Percentiles rank a stretch among this genome's conserved stretches.
Evolutionary conservation across 1,140 invertebrate species (phyloP).

Genomic region (Spodoptera frugiperda): DNA sequence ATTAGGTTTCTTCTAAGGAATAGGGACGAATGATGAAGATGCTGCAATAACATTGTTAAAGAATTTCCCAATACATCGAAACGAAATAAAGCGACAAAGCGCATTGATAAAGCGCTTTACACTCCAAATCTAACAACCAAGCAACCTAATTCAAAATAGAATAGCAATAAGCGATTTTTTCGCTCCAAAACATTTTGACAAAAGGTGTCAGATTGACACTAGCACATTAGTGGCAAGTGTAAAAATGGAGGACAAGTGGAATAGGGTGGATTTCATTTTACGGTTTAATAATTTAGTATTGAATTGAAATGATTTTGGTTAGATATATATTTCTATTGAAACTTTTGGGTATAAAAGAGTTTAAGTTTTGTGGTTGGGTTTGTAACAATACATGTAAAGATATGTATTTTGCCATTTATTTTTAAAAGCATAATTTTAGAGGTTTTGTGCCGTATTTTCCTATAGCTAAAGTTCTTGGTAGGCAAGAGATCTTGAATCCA

Average conservation of each 20-base stretch:
- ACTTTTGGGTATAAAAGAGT: not conserved
- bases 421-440: too few species aligned
- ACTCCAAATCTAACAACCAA: constrained; percentile 1
- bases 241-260: constrained; percentile 62
- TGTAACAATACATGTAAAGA: not conserved
- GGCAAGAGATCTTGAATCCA: too few species aligned
- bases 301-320: constrained; percentile 21
- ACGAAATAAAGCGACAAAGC: constrained; percentile 51
- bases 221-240: constrained; percentile 68
- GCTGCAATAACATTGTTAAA: too few species aligned
- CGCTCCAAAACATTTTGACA: constrained; percentile 69
- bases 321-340: constrained; percentile 19
- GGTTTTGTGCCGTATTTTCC: too few species aligned
- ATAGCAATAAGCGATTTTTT: constrained; percentile 69
- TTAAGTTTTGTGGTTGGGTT: not conserved
- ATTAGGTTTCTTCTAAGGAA: too few species aligned
- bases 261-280: constrained; percentile 52
- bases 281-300: constrained; percentile 44
- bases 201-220: constrained; percentile 73
- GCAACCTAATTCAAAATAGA: constrained; percentile 46
- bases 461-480: too few species aligned
- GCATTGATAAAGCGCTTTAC: constrained; percentile 65
- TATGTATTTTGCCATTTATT: too few species aligned
- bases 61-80: too few species aligned
- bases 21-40: too few species aligned